Base-by-base conservation (phyloP, 1,140 invertebrate species). In the Polyergus mexicanus region DNA sequence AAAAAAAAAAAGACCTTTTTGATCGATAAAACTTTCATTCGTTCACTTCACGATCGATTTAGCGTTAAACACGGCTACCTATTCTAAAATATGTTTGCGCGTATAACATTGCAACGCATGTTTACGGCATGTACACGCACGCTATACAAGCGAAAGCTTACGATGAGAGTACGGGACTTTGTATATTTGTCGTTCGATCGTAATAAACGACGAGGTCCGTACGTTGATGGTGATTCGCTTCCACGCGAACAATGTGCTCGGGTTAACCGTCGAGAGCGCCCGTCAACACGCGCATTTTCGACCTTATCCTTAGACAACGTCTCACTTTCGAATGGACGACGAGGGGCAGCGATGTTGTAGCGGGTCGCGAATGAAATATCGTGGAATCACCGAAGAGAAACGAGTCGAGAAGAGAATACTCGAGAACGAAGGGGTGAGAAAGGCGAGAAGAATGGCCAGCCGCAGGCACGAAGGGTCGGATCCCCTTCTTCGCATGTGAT, bases 281-380 rank as follows among this genome's bases (percentile, higher is more conserved):
- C 35, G 78, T 62, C 68, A 83, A 83, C 68, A 74, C 68, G 78
- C 78, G 66, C 66, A 16, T 25, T 58, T 35, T 41, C 77, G 65
- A 71, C 66, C 35, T 66, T 41, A 69, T 22, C 47, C 51, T 74
- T 60, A 47, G 28, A 58, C 68, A 83, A 83, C 68, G 44, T 54
- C 68, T 83, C 54, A 62, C 78, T 74, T 56, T 58, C 54, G 68
- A 60, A 68, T 69, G 65, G 65, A 72, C 65, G 54, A 71, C 78
- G 38, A 44, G 66, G 66, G 78, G 6, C 35, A 58, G 77, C 16
- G 77, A 80, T 54, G 66, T 81, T 68, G 78, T 47, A 58, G 78
- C 54, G 56, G 41, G 72, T 54, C 78, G 78, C 66, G 78, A 83
- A 83, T 83, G 78, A 83, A 83, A 83, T 83, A 83, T 83, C 68